phyloP scores from a whole-genome alignment of 2,888 invertebrate species.

The Trypoxylon attenuatum region DNA sequence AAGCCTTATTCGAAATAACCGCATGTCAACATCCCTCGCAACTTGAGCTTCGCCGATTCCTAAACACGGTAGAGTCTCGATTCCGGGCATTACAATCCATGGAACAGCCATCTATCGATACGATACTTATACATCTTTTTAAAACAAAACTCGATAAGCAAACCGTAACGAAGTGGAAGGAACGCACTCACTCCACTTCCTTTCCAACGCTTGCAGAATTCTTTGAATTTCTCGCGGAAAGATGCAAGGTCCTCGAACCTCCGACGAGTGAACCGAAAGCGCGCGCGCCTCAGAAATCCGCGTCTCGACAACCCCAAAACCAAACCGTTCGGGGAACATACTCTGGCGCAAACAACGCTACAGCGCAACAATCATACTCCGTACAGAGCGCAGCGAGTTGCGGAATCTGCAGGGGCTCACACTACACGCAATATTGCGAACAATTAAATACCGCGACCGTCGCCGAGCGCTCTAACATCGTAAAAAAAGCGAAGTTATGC shows the following conservation, averaged over 20 bases:
- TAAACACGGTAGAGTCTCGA: background rate
- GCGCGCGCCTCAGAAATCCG: too few species aligned
- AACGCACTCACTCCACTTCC: background rate
- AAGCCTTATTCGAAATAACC: background rate
- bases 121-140: background rate
- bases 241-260: background rate
- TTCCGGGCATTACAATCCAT: background rate
- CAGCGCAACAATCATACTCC: background rate
- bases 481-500: background rate
- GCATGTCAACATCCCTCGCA: background rate
- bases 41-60: background rate
- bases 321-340: background rate
- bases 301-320: too few species aligned
- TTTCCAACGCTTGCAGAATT: background rate
- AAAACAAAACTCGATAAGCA: background rate
- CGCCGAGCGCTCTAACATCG: background rate
- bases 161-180: conserved; percentile 10
- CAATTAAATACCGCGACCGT: background rate
- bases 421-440: background rate
- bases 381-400: background rate
- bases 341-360: background rate
- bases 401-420: background rate
- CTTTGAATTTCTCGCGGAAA: background rate
- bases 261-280: too few species aligned
- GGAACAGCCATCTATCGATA: background rate